phyloP scores from a whole-genome alignment of 2,797 vertebrate species.

The Poeciliopsis presidionis region DNA sequence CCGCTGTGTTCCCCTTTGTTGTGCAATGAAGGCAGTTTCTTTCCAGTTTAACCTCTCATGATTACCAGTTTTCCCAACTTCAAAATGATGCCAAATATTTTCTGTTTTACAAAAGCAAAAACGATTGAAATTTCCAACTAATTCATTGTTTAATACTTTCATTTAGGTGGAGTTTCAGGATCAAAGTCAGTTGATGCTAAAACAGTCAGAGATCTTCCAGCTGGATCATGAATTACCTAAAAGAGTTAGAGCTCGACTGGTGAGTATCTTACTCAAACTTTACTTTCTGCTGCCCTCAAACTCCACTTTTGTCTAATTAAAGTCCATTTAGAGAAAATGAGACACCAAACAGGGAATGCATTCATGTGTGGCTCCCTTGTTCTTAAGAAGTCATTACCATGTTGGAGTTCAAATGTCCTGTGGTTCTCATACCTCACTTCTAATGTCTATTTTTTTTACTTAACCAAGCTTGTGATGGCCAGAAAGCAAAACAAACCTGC shows the following conservation, averaged over 20 bases:
- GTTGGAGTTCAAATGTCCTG: conserved; percentile 8
- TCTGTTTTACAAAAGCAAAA: background rate
- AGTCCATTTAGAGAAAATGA: conserved; percentile 11
- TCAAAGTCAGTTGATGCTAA: conserved; percentile 89
- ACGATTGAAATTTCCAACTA: background rate
- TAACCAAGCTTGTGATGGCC: conserved; percentile 5
- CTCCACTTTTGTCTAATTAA: background rate
- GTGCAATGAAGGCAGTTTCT: background rate
- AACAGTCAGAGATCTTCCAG: conserved; percentile 90
- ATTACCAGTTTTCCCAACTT: background rate
- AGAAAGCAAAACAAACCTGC: conserved; percentile 1
- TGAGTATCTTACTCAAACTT: conserved; percentile 68
- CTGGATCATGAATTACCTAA: conserved; percentile 93
- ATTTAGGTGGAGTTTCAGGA: conserved; percentile 95
- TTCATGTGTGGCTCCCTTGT: background rate
- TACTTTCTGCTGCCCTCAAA: background rate
- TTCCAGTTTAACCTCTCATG: background rate
- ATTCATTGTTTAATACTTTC: background rate
- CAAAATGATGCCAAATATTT: background rate
- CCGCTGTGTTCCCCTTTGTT: background rate
- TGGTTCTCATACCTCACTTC: conserved; percentile 8
- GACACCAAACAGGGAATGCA: conserved; percentile 5
- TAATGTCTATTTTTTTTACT: conserved; percentile 10
- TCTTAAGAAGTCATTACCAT: conserved; percentile 12
- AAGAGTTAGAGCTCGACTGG: conserved; percentile 91